A percentile compares a stretch with the other conserved stretches of the same genome.
Evolutionary conservation across 2,113 vertebrate species (phyloP).

Genomic region (Pycnonotus jocosus): DNA sequence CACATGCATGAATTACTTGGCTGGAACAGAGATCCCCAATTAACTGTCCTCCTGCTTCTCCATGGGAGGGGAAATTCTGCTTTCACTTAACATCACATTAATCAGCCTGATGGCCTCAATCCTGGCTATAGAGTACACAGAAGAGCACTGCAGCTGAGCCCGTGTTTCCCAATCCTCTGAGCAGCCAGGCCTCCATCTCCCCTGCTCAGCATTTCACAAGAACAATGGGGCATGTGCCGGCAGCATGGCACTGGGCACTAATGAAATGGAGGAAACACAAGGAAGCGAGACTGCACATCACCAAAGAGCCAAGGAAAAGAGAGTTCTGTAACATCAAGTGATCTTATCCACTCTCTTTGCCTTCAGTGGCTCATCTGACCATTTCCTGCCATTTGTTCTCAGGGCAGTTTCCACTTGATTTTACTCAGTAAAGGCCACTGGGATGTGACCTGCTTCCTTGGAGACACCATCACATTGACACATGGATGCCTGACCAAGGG

Average conservation of each 20-base stretch:
- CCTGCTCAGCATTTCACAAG: background rate
- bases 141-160: background rate
- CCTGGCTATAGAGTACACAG: background rate
- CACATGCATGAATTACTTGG: background rate
- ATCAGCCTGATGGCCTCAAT: constrained; percentile 31
- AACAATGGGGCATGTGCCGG: background rate
- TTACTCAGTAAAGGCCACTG: background rate
- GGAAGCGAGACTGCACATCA: background rate
- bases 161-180: background rate
- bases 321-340: background rate
- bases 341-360: background rate
- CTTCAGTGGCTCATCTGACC: background rate
- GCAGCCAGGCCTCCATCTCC: background rate
- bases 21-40: constrained; percentile 5
- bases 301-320: background rate
- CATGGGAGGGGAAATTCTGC: constrained; percentile 1
- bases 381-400: background rate
- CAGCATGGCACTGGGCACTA: accelerated
- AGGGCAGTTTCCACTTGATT: background rate
- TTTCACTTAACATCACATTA: constrained; percentile 46
- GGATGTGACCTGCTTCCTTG: background rate
- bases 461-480: background rate
- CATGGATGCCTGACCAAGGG: background rate
- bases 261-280: background rate
- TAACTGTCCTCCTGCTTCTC: constrained; percentile 11